Conservation (phyloP, 2,113 vertebrate genomes). For the Solea solea region DNA sequence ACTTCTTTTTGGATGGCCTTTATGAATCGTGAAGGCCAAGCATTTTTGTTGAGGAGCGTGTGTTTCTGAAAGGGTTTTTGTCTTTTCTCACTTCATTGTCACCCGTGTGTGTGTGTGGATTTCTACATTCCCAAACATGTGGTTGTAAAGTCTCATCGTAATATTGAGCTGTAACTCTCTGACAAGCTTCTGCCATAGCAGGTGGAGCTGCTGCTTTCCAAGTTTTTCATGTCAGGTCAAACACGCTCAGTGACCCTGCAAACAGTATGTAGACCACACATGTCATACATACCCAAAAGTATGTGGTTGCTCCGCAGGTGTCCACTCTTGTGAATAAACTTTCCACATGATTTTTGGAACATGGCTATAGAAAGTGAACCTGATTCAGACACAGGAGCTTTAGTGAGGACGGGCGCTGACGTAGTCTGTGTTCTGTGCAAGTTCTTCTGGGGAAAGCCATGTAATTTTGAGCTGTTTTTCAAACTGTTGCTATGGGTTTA, state of each 20-base stretch:
- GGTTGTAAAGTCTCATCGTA: constrained; percentile 1
- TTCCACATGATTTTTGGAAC: not conserved
- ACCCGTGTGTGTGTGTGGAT: not conserved
- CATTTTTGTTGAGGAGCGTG: not conserved
- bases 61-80: not conserved
- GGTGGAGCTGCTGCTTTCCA: not conserved
- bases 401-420: too few relatives aligned
- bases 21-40: not conserved
- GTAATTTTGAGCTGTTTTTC: too few relatives aligned
- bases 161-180: not conserved
- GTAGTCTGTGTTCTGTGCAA: not conserved
- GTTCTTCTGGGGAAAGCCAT: not conserved
- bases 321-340: not conserved
- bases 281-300: constrained; percentile 1
- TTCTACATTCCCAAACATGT: not conserved
- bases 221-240: not conserved
- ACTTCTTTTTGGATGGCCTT: not conserved
- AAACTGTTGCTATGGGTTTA: too few relatives aligned
- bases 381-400: too few relatives aligned
- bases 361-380: not conserved
- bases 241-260: not conserved
- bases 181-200: constrained; percentile 10
- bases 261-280: constrained; percentile 2
- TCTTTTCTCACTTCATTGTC: constrained; percentile 1
- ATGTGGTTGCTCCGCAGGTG: not conserved